phyloP scores from a whole-genome alignment of 2,113 vertebrate genomes.

The Tor tambroides region DNA sequence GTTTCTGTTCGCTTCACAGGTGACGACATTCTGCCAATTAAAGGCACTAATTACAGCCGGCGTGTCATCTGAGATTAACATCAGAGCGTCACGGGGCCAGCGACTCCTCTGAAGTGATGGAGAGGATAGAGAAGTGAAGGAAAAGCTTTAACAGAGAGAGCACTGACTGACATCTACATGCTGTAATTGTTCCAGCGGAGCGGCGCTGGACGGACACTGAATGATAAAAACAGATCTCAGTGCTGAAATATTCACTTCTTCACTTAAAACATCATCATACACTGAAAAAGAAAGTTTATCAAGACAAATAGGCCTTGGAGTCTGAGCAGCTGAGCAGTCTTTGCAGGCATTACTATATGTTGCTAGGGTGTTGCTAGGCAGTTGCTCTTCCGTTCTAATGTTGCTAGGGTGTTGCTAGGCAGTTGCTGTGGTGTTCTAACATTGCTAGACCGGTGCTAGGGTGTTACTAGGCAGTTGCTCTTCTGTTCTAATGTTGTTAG shows the following conservation, averaged over 20 bases:
- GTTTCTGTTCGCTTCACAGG: slow-evolving; percentile 32
- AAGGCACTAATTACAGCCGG: slow-evolving; percentile 35
- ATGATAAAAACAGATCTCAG: neutral
- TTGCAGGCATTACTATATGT: neutral
- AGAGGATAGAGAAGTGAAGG: neutral
- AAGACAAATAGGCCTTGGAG: neutral
- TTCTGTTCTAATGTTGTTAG: neutral
- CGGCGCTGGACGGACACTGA: neutral
- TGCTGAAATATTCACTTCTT: neutral
- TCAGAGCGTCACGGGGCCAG: slow-evolving; percentile 13
- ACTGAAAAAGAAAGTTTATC: neutral
- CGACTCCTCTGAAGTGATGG: slow-evolving; percentile 32
- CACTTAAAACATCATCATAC: neutral
- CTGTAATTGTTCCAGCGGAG: neutral
- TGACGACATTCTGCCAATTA: slow-evolving; percentile 30
- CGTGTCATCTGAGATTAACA: slow-evolving; percentile 51
- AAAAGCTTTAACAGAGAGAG: slow-evolving; percentile 1
- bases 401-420: neutral
- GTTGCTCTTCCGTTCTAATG: neutral
- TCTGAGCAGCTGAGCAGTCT: slow-evolving; percentile 58
- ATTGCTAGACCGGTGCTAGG: too few species aligned
- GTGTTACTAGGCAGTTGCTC: neutral
- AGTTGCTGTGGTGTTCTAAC: neutral
- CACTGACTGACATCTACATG: neutral
- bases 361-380: neutral